Conservation (phyloP, 2,888 invertebrate species). For the Xylocampa areola region DNA sequence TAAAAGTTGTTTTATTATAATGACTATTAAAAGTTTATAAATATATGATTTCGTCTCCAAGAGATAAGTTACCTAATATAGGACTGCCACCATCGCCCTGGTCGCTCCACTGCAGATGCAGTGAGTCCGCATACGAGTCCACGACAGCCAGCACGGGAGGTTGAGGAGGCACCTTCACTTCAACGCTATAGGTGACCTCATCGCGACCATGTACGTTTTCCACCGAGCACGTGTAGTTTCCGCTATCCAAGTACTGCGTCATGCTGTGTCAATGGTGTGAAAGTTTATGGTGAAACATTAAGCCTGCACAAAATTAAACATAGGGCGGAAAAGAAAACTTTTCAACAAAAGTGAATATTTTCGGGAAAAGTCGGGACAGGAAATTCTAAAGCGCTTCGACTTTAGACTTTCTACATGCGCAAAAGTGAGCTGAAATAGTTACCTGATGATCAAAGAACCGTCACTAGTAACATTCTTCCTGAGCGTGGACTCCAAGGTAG, state of each 20-base stretch:
- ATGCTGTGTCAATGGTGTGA: conserved; percentile 71
- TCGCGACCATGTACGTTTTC: conserved; percentile 96
- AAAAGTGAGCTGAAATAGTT: conserved; percentile 60
- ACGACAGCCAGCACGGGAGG: conserved; percentile 95
- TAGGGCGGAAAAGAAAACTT: neutral
- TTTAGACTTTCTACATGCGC: neutral
- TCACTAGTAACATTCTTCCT: conserved; percentile 92
- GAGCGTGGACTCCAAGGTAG: conserved; percentile 92
- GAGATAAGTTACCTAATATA: conserved; percentile 86
- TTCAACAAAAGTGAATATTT: too few species aligned
- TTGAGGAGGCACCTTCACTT: conserved; percentile 95
- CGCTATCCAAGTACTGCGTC: conserved; percentile 95
- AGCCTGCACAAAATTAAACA: neutral
- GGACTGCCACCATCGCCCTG: conserved; percentile 95
- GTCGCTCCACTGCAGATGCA: conserved; percentile 95
- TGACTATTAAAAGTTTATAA: too few species aligned
- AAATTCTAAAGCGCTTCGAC: too few species aligned
- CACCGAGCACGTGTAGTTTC: conserved; percentile 96
- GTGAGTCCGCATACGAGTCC: conserved; percentile 95
- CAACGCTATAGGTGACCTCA: conserved; percentile 94
- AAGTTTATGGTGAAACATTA: conserved; percentile 28
- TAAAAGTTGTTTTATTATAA: too few species aligned
- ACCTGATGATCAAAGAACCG: conserved; percentile 94
- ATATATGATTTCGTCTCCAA: too few species aligned
- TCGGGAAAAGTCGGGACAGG: too few species aligned